Evolutionary conservation across 2,113 vertebrate species (phyloP).

Genomic region (Axis porcinus): DNA sequence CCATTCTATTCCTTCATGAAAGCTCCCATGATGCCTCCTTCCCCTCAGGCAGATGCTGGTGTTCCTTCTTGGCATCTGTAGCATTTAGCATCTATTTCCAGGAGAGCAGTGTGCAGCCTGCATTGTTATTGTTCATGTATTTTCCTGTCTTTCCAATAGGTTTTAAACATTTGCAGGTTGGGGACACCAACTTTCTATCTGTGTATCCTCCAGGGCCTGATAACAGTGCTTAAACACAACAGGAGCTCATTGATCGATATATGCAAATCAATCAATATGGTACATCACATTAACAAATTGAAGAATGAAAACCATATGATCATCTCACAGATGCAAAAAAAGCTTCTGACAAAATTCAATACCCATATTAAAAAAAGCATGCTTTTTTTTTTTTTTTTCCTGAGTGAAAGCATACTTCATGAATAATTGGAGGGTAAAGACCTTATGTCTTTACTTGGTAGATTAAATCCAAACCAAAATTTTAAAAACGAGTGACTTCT

Average conservation of each 20-base stretch:
- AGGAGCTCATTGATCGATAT: neutral
- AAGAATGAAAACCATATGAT: neutral
- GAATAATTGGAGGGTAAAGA: neutral
- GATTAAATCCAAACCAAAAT: neutral
- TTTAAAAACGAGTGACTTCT: neutral
- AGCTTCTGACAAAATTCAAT: neutral
- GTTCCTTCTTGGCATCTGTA: rapidly evolving
- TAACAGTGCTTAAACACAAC: neutral
- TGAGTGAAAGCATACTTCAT: neutral
- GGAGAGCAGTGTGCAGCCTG: neutral
- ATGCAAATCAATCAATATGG: neutral
- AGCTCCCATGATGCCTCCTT: neutral
- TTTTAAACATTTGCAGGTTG: neutral
- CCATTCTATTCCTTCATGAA: neutral
- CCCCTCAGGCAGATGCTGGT: neutral
- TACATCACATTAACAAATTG: neutral
- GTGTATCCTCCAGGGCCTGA: neutral
- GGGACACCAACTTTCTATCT: rapidly evolving
- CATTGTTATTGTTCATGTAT: too few species aligned
- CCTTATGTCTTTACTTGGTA: neutral
- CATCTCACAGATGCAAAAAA: neutral
- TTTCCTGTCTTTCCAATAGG: neutral
- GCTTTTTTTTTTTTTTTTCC: neutral
- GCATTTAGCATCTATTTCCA: neutral
- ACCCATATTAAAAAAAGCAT: neutral